phyloP scores from a whole-genome alignment of 1,140 invertebrate genomes.

The Drosophila prosaltans region DNA sequence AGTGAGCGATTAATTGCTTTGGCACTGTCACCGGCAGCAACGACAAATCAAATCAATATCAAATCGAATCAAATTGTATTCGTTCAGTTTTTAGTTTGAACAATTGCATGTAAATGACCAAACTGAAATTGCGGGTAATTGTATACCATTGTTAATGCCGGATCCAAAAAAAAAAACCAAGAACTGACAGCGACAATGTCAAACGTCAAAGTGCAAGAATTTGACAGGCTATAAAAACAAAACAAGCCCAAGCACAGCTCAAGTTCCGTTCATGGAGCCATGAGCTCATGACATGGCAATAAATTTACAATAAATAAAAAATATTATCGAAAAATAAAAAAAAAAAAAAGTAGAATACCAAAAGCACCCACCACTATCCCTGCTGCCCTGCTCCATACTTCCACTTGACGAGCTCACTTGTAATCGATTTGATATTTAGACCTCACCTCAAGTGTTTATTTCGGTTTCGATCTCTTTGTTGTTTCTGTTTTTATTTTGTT shows the following conservation, averaged over 20 bases:
- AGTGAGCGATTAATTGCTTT: conserved; percentile 74
- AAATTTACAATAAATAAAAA: conserved; percentile 40
- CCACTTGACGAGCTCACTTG: conserved; percentile 47
- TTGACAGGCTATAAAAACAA: conserved; percentile 56
- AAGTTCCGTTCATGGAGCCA: conserved; percentile 54
- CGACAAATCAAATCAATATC: conserved; percentile 46
- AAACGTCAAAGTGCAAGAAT: conserved; percentile 77
- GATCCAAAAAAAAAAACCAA: background rate
- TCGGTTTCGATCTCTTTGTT: conserved; percentile 21
- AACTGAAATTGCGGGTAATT: conserved; percentile 62
- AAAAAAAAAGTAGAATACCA: conserved; percentile 16
- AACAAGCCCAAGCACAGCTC: conserved; percentile 32
- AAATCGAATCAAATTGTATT: conserved; percentile 13
- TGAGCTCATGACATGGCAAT: conserved; percentile 57
- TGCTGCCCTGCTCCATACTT: background rate
- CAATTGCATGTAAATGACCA: conserved; percentile 55
- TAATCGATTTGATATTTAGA: conserved; percentile 68
- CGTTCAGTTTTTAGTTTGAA: conserved; percentile 3
- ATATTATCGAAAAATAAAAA: conserved; percentile 38
- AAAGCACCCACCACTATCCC: background rate
- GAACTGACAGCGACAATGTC: conserved; percentile 46
- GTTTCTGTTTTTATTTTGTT: background rate
- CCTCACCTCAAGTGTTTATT: conserved; percentile 68
- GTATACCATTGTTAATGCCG: conserved; percentile 46
- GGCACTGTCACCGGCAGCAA: conserved; percentile 23